phyloP scores from a whole-genome alignment of 2,113 vertebrate genomes.

The Microcebus ravelobensis region DNA sequence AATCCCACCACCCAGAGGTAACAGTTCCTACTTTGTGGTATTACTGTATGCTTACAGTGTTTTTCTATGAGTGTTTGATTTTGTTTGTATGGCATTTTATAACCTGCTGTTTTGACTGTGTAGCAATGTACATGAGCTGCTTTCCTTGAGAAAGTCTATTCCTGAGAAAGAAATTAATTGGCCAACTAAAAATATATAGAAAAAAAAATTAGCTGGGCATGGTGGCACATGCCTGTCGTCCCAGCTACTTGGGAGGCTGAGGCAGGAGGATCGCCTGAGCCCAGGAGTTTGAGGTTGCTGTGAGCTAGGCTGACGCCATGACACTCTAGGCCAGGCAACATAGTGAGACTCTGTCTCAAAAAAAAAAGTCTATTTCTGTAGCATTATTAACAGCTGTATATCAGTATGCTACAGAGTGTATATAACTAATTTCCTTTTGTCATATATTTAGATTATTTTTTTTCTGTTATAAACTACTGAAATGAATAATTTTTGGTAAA shows the following conservation, averaged over 20 bases:
- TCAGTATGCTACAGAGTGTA: not conserved
- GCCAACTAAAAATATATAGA: too few relatives aligned
- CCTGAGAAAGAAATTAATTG: not conserved
- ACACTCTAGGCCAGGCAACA: too few relatives aligned
- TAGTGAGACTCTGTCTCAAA: too few relatives aligned
- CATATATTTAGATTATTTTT: constrained; percentile 18
- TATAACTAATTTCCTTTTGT: not conserved
- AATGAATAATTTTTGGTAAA: not conserved
- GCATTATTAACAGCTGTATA: not conserved
- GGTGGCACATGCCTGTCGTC: too few relatives aligned
- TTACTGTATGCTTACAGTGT: not conserved
- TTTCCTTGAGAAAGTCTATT: not conserved
- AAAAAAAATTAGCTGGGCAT: too few relatives aligned
- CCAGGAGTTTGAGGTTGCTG: too few relatives aligned
- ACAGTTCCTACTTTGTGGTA: not conserved
- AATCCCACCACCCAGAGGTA: not conserved
- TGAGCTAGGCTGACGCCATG: too few relatives aligned
- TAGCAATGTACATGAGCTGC: not conserved
- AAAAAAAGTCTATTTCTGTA: not conserved
- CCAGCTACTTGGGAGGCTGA: too few relatives aligned
- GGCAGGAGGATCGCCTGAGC: too few relatives aligned
- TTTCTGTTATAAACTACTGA: not conserved
- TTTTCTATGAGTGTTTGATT: not conserved
- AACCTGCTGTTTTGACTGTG: not conserved
- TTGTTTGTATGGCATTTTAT: not conserved